Evolutionary conservation across 1,140 invertebrate genomes (phyloP).

Genomic region (Probaryconus sp.): DNA sequence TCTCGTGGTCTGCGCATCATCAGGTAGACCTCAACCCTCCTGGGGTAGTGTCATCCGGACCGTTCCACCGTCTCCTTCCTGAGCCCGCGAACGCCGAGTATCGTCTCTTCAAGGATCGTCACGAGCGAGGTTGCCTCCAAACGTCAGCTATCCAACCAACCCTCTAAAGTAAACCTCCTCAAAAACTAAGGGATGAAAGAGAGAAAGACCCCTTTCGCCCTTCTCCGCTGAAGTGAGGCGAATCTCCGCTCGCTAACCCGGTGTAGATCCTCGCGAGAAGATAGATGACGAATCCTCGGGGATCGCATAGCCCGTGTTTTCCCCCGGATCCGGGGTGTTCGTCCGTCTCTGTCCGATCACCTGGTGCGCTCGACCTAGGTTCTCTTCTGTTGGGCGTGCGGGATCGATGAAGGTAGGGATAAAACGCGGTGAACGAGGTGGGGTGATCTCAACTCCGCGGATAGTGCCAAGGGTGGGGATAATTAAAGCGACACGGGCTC

Average conservation of each 20-base stretch:
- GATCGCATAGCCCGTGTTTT: slow-evolving; percentile 49
- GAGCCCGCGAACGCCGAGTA: slow-evolving; percentile 15
- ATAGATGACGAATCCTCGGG: slow-evolving; percentile 48
- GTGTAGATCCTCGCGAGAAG: slow-evolving; percentile 20
- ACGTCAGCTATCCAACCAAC: too few relatives aligned
- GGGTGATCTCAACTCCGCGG: slow-evolving; percentile 27
- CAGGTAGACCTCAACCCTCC: too few relatives aligned
- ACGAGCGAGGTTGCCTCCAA: slow-evolving; percentile 57
- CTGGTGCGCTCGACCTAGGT: slow-evolving; percentile 9
- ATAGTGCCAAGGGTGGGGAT: slow-evolving; percentile 67
- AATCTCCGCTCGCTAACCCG: too few relatives aligned
- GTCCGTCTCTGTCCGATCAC: slow-evolving; percentile 28
- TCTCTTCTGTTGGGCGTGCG: slow-evolving; percentile 41
- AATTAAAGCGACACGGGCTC: slow-evolving; percentile 73
- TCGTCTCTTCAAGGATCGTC: slow-evolving; percentile 28
- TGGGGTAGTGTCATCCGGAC: too few relatives aligned
- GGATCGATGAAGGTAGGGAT: slow-evolving; percentile 40
- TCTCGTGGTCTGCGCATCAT: too few relatives aligned
- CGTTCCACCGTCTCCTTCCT: slow-evolving; percentile 43
- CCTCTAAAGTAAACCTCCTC: too few relatives aligned
- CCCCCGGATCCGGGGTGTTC: slow-evolving; percentile 16
- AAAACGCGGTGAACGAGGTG: slow-evolving; percentile 8
- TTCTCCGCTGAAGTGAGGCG: slow-evolving; percentile 33
- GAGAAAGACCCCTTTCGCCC: slow-evolving; percentile 63
- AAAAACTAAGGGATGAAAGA: too few relatives aligned